phyloP scores from a whole-genome alignment of 2,888 invertebrate genomes.

The Acleris holmiana region DNA sequence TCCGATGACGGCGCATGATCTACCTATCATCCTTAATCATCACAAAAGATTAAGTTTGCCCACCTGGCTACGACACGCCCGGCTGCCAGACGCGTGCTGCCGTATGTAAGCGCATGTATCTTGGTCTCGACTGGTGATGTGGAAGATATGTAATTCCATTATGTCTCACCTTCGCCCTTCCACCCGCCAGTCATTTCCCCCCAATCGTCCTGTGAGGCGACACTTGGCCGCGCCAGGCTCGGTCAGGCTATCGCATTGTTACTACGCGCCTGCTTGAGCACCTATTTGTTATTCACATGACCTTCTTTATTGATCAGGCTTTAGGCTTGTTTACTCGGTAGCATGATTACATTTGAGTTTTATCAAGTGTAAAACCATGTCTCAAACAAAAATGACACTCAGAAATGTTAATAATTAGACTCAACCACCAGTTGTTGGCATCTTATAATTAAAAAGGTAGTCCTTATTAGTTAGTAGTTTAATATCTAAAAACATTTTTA shows the following conservation, averaged over 20 bases:
- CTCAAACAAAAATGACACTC: too few species aligned
- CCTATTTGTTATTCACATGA: constrained; percentile 72
- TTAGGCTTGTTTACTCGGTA: constrained; percentile 50
- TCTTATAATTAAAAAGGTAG: too few species aligned
- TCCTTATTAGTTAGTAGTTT: too few species aligned
- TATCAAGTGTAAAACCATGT: too few species aligned
- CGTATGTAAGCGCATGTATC: constrained; percentile 57
- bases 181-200: constrained; percentile 54
- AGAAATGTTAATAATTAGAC: too few species aligned
- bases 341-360: constrained; percentile 29
- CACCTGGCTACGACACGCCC: constrained; percentile 23
- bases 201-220: constrained; percentile 72
- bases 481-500: too few species aligned
- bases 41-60: constrained; percentile 2
- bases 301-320: constrained; percentile 63
- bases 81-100: constrained; percentile 18
- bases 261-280: constrained; percentile 58
- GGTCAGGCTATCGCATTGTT: constrained; percentile 59
- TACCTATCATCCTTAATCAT: constrained; percentile 2
- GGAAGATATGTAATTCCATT: constrained; percentile 80
- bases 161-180: constrained; percentile 77
- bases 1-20: constrained; percentile 7
- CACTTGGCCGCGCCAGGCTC: constrained; percentile 70
- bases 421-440: too few species aligned
- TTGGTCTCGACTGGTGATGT: constrained; percentile 69